Percentiles rank a stretch among this genome's conserved stretches.
phyloP scores from a whole-genome alignment of 1,140 invertebrate species.

The Charaxes varanes region DNA sequence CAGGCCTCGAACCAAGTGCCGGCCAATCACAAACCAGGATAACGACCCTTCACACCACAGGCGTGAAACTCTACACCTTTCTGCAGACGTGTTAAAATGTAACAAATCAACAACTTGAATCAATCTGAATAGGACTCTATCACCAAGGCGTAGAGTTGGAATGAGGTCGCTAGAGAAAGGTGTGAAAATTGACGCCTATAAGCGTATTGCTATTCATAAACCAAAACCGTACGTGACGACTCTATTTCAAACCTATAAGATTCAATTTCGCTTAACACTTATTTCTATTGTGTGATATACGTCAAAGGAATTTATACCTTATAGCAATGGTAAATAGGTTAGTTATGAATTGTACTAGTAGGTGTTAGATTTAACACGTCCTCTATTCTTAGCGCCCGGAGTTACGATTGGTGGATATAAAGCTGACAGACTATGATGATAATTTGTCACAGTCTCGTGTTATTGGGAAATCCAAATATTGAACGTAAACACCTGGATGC shows the following conservation, averaged over 20 bases:
- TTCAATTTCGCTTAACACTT: slow-evolving; percentile 18
- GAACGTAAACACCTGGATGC: too few species aligned
- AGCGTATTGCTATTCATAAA: slow-evolving; percentile 25
- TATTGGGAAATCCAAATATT: slow-evolving; percentile 10
- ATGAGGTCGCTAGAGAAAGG: slow-evolving; percentile 27
- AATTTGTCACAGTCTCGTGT: slow-evolving; percentile 6
- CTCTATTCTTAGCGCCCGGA: slow-evolving; percentile 29
- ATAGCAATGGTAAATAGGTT: slow-evolving; percentile 1
- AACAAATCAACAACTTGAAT: slow-evolving; percentile 12
- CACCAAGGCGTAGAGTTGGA: slow-evolving; percentile 5
- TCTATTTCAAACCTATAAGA: slow-evolving; percentile 23
- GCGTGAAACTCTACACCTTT: slow-evolving; percentile 68
- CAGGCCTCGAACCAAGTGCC: slow-evolving; percentile 19
- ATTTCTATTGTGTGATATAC: slow-evolving; percentile 23
- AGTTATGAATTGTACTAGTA: slow-evolving; percentile 12
- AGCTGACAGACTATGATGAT: slow-evolving; percentile 16
- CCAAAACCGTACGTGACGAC: slow-evolving; percentile 13
- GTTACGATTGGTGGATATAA: slow-evolving; percentile 33
- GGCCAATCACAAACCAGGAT: slow-evolving; percentile 46
- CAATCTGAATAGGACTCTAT: slow-evolving; percentile 23
- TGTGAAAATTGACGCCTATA: slow-evolving; percentile 71
- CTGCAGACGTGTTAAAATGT: slow-evolving; percentile 21
- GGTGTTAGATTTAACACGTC: slow-evolving; percentile 67
- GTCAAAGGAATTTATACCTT: slow-evolving; percentile 19
- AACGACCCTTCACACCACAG: slow-evolving; percentile 62